phyloP scores from a whole-genome alignment of 2,888 invertebrate species.

The Cryptocheilus praepositus region DNA sequence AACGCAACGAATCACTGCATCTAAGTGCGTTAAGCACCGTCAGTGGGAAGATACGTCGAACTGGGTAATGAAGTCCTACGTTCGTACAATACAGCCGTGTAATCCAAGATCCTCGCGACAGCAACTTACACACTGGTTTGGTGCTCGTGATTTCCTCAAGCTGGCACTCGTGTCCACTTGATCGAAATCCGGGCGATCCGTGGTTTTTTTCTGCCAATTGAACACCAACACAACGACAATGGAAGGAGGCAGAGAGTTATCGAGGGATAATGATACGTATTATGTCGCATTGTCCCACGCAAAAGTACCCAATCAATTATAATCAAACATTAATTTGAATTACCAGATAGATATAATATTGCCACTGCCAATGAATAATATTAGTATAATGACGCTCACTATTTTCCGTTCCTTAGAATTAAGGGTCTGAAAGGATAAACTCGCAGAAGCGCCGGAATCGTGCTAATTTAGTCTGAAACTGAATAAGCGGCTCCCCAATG shows the following conservation, averaged over 20 bases:
- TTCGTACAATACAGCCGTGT: background rate
- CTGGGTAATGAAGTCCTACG: background rate
- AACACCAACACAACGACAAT: background rate
- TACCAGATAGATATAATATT: no score
- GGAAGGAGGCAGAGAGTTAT: background rate
- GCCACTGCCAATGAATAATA: no score
- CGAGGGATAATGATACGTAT: background rate
- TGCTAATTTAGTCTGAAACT: background rate
- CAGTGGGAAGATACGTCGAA: background rate
- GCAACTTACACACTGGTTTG: slow-evolving; percentile 3
- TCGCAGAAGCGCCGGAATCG: no score
- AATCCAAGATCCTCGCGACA: slow-evolving; percentile 1
- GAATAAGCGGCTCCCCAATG: slow-evolving; percentile 11
- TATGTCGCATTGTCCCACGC: background rate
- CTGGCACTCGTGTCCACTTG: background rate
- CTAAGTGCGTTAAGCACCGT: no score
- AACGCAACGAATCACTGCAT: no score
- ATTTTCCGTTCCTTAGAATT: no score
- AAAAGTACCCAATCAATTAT: no score
- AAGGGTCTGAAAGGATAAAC: no score
- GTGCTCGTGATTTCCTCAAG: background rate
- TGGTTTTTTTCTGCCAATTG: background rate
- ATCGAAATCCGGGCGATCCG: background rate
- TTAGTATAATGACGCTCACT: no score
- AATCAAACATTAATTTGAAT: no score